These are phyloP conservation scores for Tribolium castaneum DNA, from an alignment of 1,140 invertebrate species.

Conservation along the genomic window DNA sequence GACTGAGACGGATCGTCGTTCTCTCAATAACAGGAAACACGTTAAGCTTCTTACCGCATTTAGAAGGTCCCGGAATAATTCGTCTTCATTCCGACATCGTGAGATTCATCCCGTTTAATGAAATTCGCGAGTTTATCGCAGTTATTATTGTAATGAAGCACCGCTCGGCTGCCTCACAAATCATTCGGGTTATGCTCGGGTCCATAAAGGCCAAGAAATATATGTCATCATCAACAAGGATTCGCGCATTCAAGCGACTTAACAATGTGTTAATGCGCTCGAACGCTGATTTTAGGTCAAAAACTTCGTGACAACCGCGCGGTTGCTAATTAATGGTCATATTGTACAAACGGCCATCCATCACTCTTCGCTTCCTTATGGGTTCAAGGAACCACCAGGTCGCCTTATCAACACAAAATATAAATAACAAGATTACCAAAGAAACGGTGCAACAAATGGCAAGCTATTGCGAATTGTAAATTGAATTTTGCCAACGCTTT, in stretches of 20 bases:
- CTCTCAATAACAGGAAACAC: constrained; percentile 45
- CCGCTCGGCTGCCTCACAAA: constrained; percentile 13
- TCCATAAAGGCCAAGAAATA: not conserved
- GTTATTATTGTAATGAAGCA: constrained; percentile 29
- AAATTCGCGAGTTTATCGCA: constrained; percentile 32
- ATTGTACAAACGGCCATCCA: not conserved
- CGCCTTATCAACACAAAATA: not conserved
- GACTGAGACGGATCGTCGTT: constrained; percentile 44
- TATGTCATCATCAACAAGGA: constrained; percentile 10
- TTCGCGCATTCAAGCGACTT: constrained; percentile 9
- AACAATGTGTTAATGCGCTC: constrained; percentile 11
- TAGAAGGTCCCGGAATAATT: constrained; percentile 36
- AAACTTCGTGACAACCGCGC: not conserved
- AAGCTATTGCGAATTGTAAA: constrained; percentile 22
- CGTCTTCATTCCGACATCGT: constrained; percentile 36
- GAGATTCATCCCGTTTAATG: constrained; percentile 24
- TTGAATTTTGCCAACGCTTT: constrained; percentile 32
- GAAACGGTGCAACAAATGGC: not conserved
- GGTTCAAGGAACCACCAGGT: not conserved
- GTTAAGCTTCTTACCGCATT: constrained; percentile 41
- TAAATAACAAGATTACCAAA: constrained; percentile 34
- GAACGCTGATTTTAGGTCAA: constrained; percentile 9
- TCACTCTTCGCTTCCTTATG: not conserved
- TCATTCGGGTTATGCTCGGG: constrained; percentile 16
- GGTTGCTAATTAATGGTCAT: not conserved